phyloP scores from a whole-genome alignment of 1,140 invertebrate genomes.

The Idris sp. region DNA sequence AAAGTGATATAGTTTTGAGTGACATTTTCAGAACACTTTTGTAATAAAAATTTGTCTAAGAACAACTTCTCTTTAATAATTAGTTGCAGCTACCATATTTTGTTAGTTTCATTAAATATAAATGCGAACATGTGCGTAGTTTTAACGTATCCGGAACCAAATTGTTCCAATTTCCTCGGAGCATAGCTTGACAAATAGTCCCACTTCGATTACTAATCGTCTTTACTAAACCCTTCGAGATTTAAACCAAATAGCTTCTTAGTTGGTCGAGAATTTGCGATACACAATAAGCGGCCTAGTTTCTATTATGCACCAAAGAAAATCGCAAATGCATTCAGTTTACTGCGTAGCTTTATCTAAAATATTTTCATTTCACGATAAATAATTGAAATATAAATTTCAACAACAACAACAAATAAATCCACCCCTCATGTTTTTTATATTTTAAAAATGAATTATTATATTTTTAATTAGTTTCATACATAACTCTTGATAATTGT shows the following conservation, averaged over 20 bases:
- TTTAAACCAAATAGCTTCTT: conserved; percentile 31
- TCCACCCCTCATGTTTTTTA: no score
- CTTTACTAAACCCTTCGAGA: conserved; percentile 28
- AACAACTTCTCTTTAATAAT: no score
- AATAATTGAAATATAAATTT: no score
- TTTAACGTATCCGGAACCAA: not conserved
- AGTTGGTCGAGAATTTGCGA: conserved; percentile 16
- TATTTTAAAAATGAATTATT: no score
- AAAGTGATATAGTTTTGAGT: no score
- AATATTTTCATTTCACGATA: not conserved
- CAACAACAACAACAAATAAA: no score
- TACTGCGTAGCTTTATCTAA: not conserved
- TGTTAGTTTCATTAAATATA: conserved; percentile 20
- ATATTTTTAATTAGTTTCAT: no score
- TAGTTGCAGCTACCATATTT: no score
- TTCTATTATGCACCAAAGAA: conserved; percentile 6
- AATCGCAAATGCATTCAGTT: not conserved
- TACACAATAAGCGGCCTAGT: conserved; percentile 23
- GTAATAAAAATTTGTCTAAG: no score
- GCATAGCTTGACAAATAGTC: conserved; percentile 17
- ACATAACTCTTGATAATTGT: no score
- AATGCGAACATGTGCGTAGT: not conserved
- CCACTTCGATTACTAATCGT: conserved; percentile 22
- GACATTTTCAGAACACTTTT: no score
- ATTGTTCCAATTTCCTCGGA: conserved; percentile 13